Base-by-base conservation (phyloP, 2,888 invertebrate genomes). In the Lucinisca nassula region DNA sequence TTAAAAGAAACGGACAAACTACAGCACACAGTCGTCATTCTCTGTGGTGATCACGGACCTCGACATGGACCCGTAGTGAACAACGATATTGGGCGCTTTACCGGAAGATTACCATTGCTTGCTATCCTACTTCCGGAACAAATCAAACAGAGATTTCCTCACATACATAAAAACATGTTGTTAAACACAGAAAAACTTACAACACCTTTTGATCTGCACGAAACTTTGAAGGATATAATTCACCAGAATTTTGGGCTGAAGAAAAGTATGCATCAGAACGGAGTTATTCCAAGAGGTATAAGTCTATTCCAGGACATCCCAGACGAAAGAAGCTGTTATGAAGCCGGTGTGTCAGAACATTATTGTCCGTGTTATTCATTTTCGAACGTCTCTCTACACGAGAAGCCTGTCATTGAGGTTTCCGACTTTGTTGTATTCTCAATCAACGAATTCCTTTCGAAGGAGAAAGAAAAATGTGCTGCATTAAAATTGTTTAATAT, bases 311-410 rank as follows among this genome's bases (percentile, higher is more conserved):
- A 88, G 37, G 85, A 91, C 35, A 93, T 96, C 74, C 98, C 98
- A 0, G 94, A 96, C 6, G 97, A 97, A 89, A 97, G 99, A 38
- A 98, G 98, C 14, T 99, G 99, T 95, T 97, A 97, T 10, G 98
- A 98, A 95, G 99, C 99, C 0, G 98, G 98, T 81, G 98, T 99
- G 86, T 98, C 98, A 95, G 98, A 98, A 0, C 99, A 99, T 96
- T 99, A 99, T 98, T 99, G 99, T 95, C 98, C 98, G 0, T 99
- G 99, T 95, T 97, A 99, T 2, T 97, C 97, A 24, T 99, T 99
- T 98, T 96, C 97, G 88, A 97, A 97, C 79, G 96, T 98, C 0
- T 96, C 97, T 0, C 82, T 96, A 0, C 94, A 96, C 0, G 97
- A 97, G 40, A 95, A 96, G 0, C 94, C 97, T 12, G 97, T 97